These are phyloP conservation scores for Drosophila austrosaltans DNA, from an alignment of 2,888 invertebrate species.

Conservation along the genomic window DNA sequence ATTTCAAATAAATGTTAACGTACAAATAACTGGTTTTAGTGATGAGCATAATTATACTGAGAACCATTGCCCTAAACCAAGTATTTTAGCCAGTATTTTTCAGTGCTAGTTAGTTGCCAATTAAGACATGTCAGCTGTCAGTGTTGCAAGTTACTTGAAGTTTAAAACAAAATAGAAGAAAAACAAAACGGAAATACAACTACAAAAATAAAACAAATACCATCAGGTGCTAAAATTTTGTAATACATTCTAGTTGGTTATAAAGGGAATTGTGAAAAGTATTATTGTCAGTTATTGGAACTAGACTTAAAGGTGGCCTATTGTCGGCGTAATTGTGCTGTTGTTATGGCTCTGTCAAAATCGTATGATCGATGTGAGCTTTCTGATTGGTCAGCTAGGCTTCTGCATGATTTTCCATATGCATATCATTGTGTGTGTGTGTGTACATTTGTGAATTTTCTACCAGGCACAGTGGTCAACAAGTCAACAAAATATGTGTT, in stretches of 20 bases:
- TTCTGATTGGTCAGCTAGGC: constrained; percentile 79
- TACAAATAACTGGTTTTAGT: no score
- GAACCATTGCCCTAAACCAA: background rate
- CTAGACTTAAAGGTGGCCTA: constrained; percentile 33
- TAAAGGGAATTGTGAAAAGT: background rate
- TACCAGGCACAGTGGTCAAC: constrained; percentile 30
- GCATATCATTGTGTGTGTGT: constrained; percentile 26
- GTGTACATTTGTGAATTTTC: constrained; percentile 13
- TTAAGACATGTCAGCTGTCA: constrained; percentile 2
- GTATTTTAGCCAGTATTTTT: background rate
- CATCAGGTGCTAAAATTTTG: background rate
- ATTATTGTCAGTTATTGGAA: constrained; percentile 8
- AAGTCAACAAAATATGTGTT: background rate
- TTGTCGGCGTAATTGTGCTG: constrained; percentile 10
- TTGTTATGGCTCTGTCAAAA: constrained; percentile 52
- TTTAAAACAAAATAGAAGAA: constrained; percentile 10
- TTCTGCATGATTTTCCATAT: constrained; percentile 49
- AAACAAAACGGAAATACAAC: constrained; percentile 6
- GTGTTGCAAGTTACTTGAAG: constrained; percentile 4
- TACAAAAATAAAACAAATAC: constrained; percentile 11
- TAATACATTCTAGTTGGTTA: background rate
- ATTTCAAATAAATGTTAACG: background rate
- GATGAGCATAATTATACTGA: background rate
- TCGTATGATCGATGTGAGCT: constrained; percentile 81
- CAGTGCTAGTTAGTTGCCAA: background rate